Percentiles rank a stretch among this genome's conserved stretches.
Evolutionary conservation across 2,797 vertebrate species (phyloP).

Genomic region (Myotis findleyi): DNA sequence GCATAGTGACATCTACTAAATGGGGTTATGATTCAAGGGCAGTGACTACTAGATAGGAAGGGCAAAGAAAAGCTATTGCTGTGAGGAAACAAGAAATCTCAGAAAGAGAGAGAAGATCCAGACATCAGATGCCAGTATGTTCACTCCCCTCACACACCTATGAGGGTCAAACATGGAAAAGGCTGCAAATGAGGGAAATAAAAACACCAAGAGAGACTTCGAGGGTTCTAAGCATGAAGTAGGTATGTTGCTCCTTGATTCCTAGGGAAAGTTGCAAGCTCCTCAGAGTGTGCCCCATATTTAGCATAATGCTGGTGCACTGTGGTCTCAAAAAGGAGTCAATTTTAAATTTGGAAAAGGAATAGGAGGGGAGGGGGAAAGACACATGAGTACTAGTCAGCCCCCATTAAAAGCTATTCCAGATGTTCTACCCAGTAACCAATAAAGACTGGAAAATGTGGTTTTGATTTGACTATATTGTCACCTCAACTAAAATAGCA

Average conservation of each 20-base stretch:
- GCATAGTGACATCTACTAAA: background rate
- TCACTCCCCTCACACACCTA: background rate
- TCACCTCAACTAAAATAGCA: conserved; percentile 40
- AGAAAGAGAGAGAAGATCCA: background rate
- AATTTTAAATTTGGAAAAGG: conserved; percentile 25
- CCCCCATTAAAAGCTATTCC: background rate
- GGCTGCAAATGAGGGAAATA: background rate
- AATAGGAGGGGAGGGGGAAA: background rate
- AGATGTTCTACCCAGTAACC: background rate
- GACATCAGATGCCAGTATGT: background rate
- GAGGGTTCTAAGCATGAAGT: background rate
- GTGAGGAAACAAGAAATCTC: background rate
- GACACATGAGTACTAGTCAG: background rate
- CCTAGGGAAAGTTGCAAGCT: background rate
- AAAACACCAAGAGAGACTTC: conserved; percentile 21
- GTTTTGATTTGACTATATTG: conserved; percentile 39
- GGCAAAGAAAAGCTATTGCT: background rate
- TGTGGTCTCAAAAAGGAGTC: background rate
- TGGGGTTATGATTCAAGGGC: background rate
- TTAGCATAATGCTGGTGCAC: background rate
- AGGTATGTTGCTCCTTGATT: background rate
- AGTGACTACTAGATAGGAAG: background rate
- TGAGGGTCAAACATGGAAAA: background rate
- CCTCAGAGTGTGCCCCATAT: background rate
- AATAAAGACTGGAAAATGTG: conserved; percentile 24